Evolutionary conservation across 2,888 invertebrate species (phyloP), one percentile per base, ranked within the genome.

Genomic region (Alloscopus bannaensis): DNA sequence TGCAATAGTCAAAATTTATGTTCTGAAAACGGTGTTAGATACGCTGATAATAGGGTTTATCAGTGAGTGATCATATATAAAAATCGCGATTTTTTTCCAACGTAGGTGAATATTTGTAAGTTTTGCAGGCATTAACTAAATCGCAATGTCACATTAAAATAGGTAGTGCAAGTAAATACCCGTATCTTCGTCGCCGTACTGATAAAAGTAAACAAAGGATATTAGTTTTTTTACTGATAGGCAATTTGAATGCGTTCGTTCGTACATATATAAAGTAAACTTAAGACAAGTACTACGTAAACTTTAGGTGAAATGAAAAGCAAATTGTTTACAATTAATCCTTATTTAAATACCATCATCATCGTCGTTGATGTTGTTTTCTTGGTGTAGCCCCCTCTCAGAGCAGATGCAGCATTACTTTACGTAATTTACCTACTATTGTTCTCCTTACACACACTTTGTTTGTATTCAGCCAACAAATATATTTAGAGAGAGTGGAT

Each of bases 211-310:
- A 62, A 76, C 59, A 76, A 77, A 77, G 69, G 77, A 77, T 77
- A 77, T 77, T 77, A 77, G 77, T 77, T 77, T 77, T 77, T 77
- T 77, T 77, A 77, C 77, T 77, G 77, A 69, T 77, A 77, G 77
- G 77, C 40, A 76, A 62, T 77, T 77, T 77, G 69, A 77, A 64
- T 77, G 77, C 77, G 77, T 77, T 77, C 69, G 77, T 77, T 77
- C 68, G 68, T 77, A 77, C 31, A 69, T 31, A 65, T 40, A 60
- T 70, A 68, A 69, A 47, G 60, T 64, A 26, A 71, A 60, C 29
- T 68, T 65, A 57, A 66, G n/a, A 71, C 26, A 62, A 36, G 26
- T 47, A 68, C 16, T 57, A 73, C 65, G 73, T 57, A 73, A n/a
- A n/a, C n/a, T 73, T 59, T 65, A 55, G 68, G 40, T 13, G 36